Conservation (phyloP, 2,797 vertebrate genomes). For the Acridotheres tristis region DNA sequence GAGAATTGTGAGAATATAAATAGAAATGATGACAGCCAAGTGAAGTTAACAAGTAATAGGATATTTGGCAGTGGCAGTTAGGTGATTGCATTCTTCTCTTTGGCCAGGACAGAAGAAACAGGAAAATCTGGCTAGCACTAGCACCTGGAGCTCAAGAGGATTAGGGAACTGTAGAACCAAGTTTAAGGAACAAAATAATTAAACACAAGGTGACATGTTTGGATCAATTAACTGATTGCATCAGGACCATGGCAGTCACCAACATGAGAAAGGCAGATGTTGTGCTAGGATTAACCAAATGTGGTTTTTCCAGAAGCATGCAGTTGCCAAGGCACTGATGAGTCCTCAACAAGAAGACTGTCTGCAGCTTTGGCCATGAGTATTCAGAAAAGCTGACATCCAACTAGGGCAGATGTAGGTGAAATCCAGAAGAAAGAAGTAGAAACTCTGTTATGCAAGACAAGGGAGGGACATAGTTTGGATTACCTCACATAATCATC, state of each 20-base stretch:
- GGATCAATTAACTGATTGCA: not conserved
- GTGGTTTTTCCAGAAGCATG: rapidly evolving
- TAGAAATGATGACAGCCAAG: not conserved
- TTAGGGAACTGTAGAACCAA: not conserved
- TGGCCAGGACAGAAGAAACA: not conserved
- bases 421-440: not conserved
- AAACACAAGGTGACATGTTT: not conserved
- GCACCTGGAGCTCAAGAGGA: not conserved
- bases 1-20: not conserved
- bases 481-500: not conserved
- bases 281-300: not conserved
- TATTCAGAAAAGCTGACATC: not conserved
- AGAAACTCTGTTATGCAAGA: not conserved
- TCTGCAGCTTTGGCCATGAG: not conserved
- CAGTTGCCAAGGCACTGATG: not conserved
- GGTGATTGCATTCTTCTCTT: not conserved
- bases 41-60: not conserved
- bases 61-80: not conserved
- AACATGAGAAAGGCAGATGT: not conserved
- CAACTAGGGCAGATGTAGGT: not conserved
- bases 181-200: not conserved
- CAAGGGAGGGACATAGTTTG: not conserved
- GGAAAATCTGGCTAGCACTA: not conserved
- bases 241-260: not conserved
- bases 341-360: not conserved